Evolutionary conservation across 2,113 vertebrate genomes (phyloP).

Genomic region (Plestiodon gilberti): DNA sequence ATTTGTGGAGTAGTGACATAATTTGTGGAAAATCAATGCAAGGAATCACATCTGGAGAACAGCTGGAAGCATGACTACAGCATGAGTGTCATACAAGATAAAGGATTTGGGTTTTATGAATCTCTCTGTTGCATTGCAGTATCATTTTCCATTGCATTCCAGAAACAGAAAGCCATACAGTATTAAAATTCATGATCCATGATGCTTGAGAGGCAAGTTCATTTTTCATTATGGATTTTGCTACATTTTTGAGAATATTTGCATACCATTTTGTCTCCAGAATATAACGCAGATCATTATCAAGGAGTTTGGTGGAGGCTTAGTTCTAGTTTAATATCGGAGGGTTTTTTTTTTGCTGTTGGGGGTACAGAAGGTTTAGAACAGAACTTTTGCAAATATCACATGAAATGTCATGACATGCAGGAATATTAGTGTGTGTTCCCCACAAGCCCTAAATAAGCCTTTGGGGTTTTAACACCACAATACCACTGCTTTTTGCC

Average conservation of each 20-base stretch:
- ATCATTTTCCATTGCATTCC: not conserved
- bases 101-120: not conserved
- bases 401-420: not conserved
- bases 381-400: not conserved
- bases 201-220: not conserved
- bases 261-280: not conserved
- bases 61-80: not conserved
- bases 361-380: not conserved
- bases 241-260: not conserved
- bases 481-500: not conserved
- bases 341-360: not conserved
- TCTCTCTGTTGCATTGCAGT: not conserved
- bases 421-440: not conserved
- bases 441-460: not conserved
- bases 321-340: not conserved
- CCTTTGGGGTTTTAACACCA: not conserved
- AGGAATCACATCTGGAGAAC: not conserved
- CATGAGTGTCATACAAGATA: not conserved
- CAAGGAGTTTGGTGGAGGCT: not conserved
- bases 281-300: not conserved
- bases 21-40: not conserved
- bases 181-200: not conserved
- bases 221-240: not conserved
- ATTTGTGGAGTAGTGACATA: accelerated
- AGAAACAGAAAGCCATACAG: conserved; percentile 9